Percentiles rank a stretch among this genome's conserved stretches.
phyloP scores from a whole-genome alignment of 2,113 vertebrate species.

The Campylomormyrus numenius region DNA sequence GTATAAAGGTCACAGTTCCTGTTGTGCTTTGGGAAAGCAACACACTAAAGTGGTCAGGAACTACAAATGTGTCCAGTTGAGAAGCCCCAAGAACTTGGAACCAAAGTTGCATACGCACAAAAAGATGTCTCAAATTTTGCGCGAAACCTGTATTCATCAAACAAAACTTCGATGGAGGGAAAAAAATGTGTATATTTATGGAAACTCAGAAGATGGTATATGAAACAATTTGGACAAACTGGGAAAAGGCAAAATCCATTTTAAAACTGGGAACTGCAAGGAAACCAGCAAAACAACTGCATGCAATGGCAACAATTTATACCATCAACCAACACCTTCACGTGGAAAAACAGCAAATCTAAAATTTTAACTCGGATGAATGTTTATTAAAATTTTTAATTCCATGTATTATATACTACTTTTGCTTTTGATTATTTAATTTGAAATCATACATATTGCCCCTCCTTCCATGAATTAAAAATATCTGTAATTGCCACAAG shows the following conservation, averaged over 20 bases:
- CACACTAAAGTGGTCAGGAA: too few relatives aligned
- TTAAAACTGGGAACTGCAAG: not conserved
- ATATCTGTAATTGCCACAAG: not conserved
- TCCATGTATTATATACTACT: not conserved
- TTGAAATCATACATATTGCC: not conserved
- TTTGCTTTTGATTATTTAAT: not conserved
- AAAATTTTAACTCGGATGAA: not conserved
- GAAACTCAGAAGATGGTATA: not conserved
- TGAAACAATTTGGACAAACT: not conserved
- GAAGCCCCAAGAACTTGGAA: too few relatives aligned
- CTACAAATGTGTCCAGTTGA: too few relatives aligned
- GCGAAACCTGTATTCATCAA: too few relatives aligned
- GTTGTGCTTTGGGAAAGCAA: too few relatives aligned
- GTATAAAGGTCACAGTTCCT: too few relatives aligned
- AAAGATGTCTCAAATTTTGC: too few relatives aligned
- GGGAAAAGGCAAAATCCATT: too few relatives aligned
- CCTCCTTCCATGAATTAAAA: not conserved
- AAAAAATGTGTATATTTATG: not conserved
- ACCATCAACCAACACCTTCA: not conserved
- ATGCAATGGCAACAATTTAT: not conserved
- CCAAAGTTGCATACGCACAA: too few relatives aligned
- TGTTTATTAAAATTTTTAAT: not conserved
- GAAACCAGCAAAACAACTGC: not conserved
- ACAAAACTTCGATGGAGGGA: not conserved
- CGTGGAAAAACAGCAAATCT: not conserved